Evolutionary conservation across 2,113 vertebrate species (phyloP), one percentile per base, ranked within the genome.

Genomic region (Coptodon bakossiorum): DNA sequence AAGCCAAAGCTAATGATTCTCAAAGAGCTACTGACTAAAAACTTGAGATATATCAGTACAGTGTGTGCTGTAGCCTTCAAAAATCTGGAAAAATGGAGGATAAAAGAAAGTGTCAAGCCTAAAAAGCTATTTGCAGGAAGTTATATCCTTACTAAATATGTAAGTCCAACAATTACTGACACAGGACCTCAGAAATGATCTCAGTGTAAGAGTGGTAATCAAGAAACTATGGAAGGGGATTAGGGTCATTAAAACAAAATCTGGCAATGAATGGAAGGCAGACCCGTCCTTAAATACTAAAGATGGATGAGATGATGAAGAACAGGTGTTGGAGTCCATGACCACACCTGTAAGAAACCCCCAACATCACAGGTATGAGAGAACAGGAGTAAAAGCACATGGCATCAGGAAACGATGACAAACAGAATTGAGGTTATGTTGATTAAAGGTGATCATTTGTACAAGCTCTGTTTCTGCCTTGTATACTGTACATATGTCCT

Each of bases 351-450:
- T n/a, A 12, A 12, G 61, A 12, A 36, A 66, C 17, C 6, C 31
- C 31, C 31, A 66, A n/a, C 31, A 66, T 1, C 10, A 66, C 61
- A 7, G 19, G 34, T n/a, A 66, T 5, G 17, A 38, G 19, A 38
- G 17, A 66, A 0, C 61, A 38, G 61, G 31, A 66, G 19, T 0
- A 12, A 38, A 12, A 66, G 17, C 34, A 36, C 61, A 66, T 3
- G 59, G 31, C 17, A 3, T n/a, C 31, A n/a, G 59, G 61, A 36
- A 34, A n/a, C 61, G 3, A 38, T 66, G 31, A 38, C 17, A 38
- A 36, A 8, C 17, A 22, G 34, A 66, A 12, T 0, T 38, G 1
- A 66, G 61, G 10, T 12, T 40, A 3, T 40, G 40, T 12, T 40
- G 38, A 40, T 11, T 40, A 10, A 40, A 11, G 38, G 8, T 19